phyloP scores from a whole-genome alignment of 2,888 invertebrate species.

The Cerastis leucographa region DNA sequence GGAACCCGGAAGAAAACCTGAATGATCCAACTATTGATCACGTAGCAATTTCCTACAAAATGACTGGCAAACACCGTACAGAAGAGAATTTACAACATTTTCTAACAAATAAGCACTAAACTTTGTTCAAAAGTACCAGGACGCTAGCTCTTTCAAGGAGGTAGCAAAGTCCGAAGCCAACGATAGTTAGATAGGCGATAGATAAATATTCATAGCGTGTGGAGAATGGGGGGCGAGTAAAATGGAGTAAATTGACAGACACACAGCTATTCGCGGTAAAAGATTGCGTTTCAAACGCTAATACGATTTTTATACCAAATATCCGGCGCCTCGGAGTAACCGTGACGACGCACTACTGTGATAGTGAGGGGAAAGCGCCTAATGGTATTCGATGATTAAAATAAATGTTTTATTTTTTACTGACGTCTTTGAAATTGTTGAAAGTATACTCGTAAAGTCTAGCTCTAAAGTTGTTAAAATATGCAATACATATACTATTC shows the following conservation, averaged over 20 bases:
- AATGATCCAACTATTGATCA: background rate
- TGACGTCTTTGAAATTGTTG: too few relatives aligned
- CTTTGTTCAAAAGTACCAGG: conserved; percentile 44
- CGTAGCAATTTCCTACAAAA: conserved; percentile 24
- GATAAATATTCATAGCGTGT: conserved; percentile 64
- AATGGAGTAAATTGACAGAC: conserved; percentile 64
- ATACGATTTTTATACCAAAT: conserved; percentile 77
- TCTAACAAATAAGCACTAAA: conserved; percentile 46
- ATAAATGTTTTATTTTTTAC: background rate
- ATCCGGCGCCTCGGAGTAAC: conserved; percentile 72
- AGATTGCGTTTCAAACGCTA: conserved; percentile 73
- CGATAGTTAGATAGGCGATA: conserved; percentile 54
- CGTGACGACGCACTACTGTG: conserved; percentile 69
- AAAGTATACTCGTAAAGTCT: too few relatives aligned
- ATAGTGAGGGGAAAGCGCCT: conserved; percentile 55
- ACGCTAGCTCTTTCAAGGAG: conserved; percentile 25
- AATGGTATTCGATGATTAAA: conserved; percentile 40
- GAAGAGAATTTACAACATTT: conserved; percentile 36
- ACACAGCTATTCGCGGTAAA: conserved; percentile 67
- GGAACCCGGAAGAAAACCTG: background rate
- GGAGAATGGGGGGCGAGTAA: conserved; percentile 45
- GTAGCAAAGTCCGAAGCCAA: conserved; percentile 38
- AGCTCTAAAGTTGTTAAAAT: background rate
- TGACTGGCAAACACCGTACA: conserved; percentile 5
- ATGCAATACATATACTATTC: background rate